Conservation (phyloP, 2,888 invertebrate species). For the Drosophila gaucha region DNA sequence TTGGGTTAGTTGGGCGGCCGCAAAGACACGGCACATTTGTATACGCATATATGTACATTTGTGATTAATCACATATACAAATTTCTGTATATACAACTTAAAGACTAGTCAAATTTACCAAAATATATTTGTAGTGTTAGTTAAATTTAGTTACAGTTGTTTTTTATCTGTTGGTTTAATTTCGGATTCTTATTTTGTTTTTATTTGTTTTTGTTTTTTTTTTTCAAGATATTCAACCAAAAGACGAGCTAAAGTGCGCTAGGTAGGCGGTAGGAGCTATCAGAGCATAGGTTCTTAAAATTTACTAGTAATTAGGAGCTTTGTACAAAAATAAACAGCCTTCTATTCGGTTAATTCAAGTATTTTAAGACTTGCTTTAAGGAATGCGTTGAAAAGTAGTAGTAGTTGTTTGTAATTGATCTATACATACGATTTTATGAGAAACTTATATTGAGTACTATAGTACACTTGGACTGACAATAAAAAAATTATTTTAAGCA, state of each 20-base stretch:
- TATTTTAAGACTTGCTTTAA: conserved; percentile 49
- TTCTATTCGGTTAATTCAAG: conserved; percentile 47
- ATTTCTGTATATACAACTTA: conserved; percentile 81
- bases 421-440: conserved; percentile 62
- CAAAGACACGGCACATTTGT: conserved; percentile 49
- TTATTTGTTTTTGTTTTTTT: conserved; percentile 32
- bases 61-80: conserved; percentile 72
- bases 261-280: conserved; percentile 61
- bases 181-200: conserved; percentile 21
- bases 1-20: conserved; percentile 54
- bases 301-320: conserved; percentile 53
- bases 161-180: conserved; percentile 24
- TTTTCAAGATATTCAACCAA: conserved; percentile 61
- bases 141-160: conserved; percentile 81
- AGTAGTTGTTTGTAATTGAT: conserved; percentile 44
- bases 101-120: conserved; percentile 78
- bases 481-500: conserved; percentile 68
- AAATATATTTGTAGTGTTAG: conserved; percentile 72
- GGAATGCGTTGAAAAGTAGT: conserved; percentile 76
- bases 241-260: conserved; percentile 72
- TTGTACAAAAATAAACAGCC: conserved; percentile 57
- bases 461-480: conserved; percentile 47
- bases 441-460: conserved; percentile 54
- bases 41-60: conserved; percentile 73
- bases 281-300: conserved; percentile 65